Evolutionary conservation across 2,888 invertebrate species (phyloP), one percentile per base, ranked within the genome.

Genomic region (Stenichneumon culpator): DNA sequence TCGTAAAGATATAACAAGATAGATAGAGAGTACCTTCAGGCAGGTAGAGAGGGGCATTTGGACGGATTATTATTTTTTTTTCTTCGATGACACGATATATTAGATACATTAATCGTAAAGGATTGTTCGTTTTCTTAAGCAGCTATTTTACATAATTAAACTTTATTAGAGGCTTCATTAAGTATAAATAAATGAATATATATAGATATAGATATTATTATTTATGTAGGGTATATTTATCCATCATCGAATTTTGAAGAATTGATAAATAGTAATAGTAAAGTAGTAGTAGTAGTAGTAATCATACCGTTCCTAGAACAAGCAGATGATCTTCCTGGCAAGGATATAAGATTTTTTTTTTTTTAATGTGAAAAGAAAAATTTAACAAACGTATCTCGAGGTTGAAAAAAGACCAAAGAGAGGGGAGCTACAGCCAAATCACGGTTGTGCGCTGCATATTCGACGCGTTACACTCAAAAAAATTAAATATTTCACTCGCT

Each of bases 21-120:
- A 44, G 79, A 74, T 74, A 84, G 63, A 28, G 77, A 57, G 60
- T 60, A 70, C 25, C 47, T 70, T 67, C 36, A 47, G 44, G 14
- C 44, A 47, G 67, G 68, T 63, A 81, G 68, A 74, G 89, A 89
- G 89, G 90, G 92, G 89, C 85, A 89, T 89, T 90, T 74, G 89
- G 88, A 89, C 86, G 83, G 68, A 78, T 36, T 65, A 19, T 75
- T 70, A 32, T 70, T 28, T 39, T 5, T 7, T 36, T 47, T 68
- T 44, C 22, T 68, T 68, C 44, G 39, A 57, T 57, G 57, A 57
- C 57, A 57, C 14, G 25, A 9, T 67, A 67, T 19, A 60, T 88
- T 86, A 74, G 86, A 87, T 87, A 90, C 86, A 86, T 87, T 86
- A 88, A 86, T 73, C 25, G 65, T 22, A 77, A 70, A 60, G 72